These are phyloP conservation scores for Taeniopygia guttata DNA, from an alignment of 2,797 vertebrate species.

Conservation along the genomic window DNA sequence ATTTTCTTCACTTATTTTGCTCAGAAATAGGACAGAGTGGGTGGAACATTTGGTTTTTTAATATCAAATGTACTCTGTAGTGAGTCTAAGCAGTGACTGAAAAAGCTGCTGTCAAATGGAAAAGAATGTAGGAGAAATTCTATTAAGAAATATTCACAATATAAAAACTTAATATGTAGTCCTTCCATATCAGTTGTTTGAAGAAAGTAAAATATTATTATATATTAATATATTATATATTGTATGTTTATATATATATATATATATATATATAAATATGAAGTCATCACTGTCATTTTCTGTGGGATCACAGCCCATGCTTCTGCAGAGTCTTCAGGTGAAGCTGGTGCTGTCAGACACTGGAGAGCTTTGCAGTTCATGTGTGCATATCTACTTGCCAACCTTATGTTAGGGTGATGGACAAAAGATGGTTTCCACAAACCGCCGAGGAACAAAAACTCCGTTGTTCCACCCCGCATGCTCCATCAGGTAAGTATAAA, in stretches of 20 bases:
- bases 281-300: background rate
- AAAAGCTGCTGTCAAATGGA: background rate
- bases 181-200: background rate
- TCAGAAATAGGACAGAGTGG: background rate
- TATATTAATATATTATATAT: background rate
- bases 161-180: background rate
- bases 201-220: background rate
- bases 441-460: background rate
- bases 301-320: background rate
- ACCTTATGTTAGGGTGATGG: rapidly evolving
- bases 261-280: too few species aligned
- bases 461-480: background rate
- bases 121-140: background rate
- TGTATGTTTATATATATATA: too few species aligned
- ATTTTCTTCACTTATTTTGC: background rate
- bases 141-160: background rate
- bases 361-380: background rate
- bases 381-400: background rate
- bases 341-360: background rate
- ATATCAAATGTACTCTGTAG: background rate
- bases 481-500: background rate
- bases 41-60: background rate
- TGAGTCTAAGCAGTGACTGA: background rate
- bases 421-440: background rate
- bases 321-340: background rate